phyloP scores from a whole-genome alignment of 2,888 invertebrate species.

The Periphyllus acericola region DNA sequence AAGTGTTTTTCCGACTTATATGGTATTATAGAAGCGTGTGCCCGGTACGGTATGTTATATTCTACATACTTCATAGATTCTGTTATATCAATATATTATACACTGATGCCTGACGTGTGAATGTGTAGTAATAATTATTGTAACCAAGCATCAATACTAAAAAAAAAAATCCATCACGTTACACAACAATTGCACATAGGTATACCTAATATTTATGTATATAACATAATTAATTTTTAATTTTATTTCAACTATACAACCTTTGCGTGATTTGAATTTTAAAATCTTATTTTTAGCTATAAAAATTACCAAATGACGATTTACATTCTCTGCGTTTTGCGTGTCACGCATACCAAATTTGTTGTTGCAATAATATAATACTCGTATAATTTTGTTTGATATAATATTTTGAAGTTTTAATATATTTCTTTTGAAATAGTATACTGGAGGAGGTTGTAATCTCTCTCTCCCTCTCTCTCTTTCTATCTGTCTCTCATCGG shows the following conservation, averaged over 20 bases:
- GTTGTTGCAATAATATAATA: slow-evolving; percentile 1
- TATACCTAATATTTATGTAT: background rate
- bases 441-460: background rate
- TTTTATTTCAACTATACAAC: background rate
- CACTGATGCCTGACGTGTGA: too few relatives aligned
- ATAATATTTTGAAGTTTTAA: background rate
- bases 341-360: background rate
- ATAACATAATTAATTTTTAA: background rate
- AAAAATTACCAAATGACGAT: background rate
- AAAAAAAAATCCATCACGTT: background rate
- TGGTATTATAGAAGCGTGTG: too few relatives aligned
- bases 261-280: background rate
- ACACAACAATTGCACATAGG: background rate
- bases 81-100: too few relatives aligned
- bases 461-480: background rate
- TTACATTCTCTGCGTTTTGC: background rate
- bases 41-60: too few relatives aligned
- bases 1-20: too few relatives aligned
- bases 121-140: background rate
- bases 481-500: background rate
- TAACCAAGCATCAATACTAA: background rate
- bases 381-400: background rate
- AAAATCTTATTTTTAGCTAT: background rate
- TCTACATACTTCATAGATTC: too few relatives aligned
- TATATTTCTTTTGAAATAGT: background rate